phyloP scores from a whole-genome alignment of 2,113 vertebrate species.

The Crotophaga sulcirostris region DNA sequence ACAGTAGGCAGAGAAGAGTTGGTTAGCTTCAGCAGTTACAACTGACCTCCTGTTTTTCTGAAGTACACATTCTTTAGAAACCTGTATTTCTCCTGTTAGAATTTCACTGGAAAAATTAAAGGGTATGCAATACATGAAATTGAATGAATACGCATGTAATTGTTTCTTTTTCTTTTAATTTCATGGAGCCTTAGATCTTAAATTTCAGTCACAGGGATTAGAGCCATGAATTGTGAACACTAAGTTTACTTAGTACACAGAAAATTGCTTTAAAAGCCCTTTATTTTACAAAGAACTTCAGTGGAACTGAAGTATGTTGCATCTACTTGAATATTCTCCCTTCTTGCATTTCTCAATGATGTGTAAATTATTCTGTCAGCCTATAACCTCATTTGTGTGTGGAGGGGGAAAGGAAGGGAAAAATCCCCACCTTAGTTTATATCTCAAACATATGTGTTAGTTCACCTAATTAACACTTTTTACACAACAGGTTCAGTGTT shows the following conservation, averaged over 20 bases:
- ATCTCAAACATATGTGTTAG: neutral
- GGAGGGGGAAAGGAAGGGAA: too few relatives aligned
- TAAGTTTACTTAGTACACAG: constrained; percentile 24
- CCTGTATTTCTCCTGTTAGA: neutral
- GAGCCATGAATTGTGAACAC: neutral
- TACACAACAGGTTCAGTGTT: neutral
- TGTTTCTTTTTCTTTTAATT: constrained; percentile 58
- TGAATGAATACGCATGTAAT: constrained; percentile 47
- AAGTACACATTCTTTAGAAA: neutral
- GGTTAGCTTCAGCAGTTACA: neutral
- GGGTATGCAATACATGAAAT: neutral
- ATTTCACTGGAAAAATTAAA: neutral
- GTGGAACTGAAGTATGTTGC: neutral
- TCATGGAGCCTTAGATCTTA: constrained; percentile 55
- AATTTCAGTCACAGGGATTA: constrained; percentile 63
- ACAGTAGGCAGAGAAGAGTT: neutral
- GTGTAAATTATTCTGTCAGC: neutral
- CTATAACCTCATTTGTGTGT: neutral
- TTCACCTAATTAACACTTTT: constrained; percentile 15
- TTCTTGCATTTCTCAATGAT: neutral
- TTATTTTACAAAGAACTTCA: neutral
- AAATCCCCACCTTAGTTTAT: neutral
- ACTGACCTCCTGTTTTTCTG: neutral
- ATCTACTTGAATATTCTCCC: neutral
- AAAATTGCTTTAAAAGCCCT: constrained; percentile 32